phyloP scores from a whole-genome alignment of 1,140 invertebrate species.

The Procambarus clarkii region DNA sequence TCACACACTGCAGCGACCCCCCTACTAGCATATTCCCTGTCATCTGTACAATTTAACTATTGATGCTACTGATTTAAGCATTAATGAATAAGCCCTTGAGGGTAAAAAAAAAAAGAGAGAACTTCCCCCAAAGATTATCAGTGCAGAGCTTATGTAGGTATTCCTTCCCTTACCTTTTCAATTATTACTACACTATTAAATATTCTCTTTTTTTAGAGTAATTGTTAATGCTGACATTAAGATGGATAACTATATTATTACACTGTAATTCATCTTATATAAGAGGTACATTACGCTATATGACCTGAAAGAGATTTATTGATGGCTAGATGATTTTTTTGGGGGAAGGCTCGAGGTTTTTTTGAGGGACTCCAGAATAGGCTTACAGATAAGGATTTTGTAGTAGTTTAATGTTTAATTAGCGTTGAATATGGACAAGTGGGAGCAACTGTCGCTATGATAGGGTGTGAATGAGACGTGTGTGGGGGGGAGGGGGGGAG shows the following conservation, averaged over 20 bases:
- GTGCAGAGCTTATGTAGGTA: neutral
- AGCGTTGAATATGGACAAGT: no score
- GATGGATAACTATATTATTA: neutral
- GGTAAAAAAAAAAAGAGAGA: neutral
- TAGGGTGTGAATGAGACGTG: no score
- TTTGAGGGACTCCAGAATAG: no score
- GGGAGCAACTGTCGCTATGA: no score
- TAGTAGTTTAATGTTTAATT: no score
- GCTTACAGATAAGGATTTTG: no score
- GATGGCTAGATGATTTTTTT: neutral
- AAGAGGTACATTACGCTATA: neutral
- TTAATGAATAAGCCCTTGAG: neutral
- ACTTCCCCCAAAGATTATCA: neutral
- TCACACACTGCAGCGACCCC: neutral
- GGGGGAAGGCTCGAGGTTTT: no score
- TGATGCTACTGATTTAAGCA: neutral
- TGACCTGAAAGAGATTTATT: neutral
- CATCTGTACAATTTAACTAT: neutral
- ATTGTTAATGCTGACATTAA: conserved; percentile 1
- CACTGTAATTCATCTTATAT: neutral
- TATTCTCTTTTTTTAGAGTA: neutral
- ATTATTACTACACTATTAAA: neutral
- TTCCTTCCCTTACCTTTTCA: neutral
- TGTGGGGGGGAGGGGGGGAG: no score
- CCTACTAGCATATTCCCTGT: neutral